phyloP scores from a whole-genome alignment of 2,797 vertebrate genomes.

The Spondyliosoma cantharus region DNA sequence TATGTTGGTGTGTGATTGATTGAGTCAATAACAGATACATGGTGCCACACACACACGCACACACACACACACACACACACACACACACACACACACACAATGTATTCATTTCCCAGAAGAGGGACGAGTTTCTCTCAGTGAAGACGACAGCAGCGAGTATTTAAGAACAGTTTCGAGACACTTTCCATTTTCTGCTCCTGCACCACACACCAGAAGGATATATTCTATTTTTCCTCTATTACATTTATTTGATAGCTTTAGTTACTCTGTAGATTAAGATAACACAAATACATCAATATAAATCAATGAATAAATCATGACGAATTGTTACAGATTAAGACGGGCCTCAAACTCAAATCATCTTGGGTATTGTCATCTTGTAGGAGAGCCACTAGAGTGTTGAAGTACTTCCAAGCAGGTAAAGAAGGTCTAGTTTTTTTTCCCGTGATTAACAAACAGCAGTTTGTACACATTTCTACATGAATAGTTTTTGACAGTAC shows the following conservation, averaged over 20 bases:
- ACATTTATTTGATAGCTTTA: neutral
- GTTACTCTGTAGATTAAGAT: no score
- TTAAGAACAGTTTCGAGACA: neutral
- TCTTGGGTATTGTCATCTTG: no score
- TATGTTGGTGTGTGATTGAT: slow-evolving; percentile 63
- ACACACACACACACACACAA: slow-evolving; percentile 23
- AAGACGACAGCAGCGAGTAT: neutral
- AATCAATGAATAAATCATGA: no score
- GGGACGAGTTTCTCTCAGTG: neutral
- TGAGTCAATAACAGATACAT: slow-evolving; percentile 65
- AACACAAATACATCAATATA: no score
- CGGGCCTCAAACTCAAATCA: no score
- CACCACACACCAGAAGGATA: neutral
- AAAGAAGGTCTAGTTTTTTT: no score
- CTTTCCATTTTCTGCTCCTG: neutral
- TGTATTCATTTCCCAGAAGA: neutral
- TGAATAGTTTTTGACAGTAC: no score
- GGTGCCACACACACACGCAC: slow-evolving; percentile 21
- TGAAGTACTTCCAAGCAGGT: no score
- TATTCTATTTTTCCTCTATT: neutral
- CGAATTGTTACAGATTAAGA: no score
- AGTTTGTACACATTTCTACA: no score
- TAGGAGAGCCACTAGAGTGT: no score
- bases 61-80: slow-evolving; percentile 20
- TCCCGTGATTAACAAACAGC: no score